Base-by-base conservation (phyloP, 1,140 invertebrate species). In the Aricia agestis region DNA sequence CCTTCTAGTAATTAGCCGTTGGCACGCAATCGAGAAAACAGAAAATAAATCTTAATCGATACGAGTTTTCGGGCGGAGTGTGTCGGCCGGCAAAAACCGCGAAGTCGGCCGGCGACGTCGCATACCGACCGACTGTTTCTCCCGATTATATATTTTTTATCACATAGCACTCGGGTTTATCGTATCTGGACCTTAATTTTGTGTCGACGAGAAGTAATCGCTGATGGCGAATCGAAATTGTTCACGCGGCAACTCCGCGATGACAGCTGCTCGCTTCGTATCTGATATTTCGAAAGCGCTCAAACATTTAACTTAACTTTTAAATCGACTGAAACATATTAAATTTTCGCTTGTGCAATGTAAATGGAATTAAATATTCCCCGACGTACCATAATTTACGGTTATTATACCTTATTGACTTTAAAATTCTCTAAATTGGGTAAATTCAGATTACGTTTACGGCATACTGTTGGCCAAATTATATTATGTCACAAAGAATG, bases 1-100 rank as follows among this genome's bases (percentile, higher is more conserved):
- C 86, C 85, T 87, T 77, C 69, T 76, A 79, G 79, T 86, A 91
- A 91, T 91, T 89, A 89, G 85, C 78, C 75, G 76, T 75, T 77
- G 83, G 85, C 88, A 91, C 84, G 88, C 87, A 82, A 88, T 81
- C 82, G 74, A 77, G 75, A 75, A 73, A 79, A 74, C 78, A 79
- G 76, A 86, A 84, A 83, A 82, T 82, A 80, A 84, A 81, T 78
- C 71, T 76, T 88, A 89, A 91, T 89, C 86, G 85, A 76, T 83
- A 80, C 83, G 69, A 82, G 82, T 85, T 87, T 82, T 74, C 71
- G 78, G 66, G 79, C 78, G 36, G 36, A 36, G 2, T 36, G 36
- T 36, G 1, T 1, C 25, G 25, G 0, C 3, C 78, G 76, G 72
- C 58, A 69, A 63, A 63, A 63, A 66, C n/a, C 77, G 75, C 67